Percentiles rank a stretch among this genome's conserved stretches.
Conservation (phyloP, 2,888 invertebrate species). For the Aporophyla lueneburgensis region DNA sequence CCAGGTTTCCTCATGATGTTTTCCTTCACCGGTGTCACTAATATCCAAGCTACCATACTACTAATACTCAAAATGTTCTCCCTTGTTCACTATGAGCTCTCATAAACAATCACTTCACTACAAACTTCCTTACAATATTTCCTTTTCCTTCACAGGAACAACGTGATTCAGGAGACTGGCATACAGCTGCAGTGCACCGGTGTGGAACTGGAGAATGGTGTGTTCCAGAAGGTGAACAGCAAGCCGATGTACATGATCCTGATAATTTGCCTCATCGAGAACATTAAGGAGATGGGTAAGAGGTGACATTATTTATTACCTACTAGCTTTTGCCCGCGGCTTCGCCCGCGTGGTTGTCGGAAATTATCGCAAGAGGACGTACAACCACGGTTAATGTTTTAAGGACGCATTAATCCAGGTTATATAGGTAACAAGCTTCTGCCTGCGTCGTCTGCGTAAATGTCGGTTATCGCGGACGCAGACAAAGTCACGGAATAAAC, state of each 20-base stretch:
- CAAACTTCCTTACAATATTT: background rate
- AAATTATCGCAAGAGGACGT: no score
- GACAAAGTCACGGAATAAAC: no score
- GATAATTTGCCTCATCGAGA: slow-evolving; percentile 52
- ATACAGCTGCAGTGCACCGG: slow-evolving; percentile 42
- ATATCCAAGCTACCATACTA: background rate
- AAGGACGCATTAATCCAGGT: no score
- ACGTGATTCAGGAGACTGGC: slow-evolving; percentile 47
- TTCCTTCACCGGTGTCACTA: background rate
- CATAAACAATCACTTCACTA: background rate
- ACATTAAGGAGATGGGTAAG: slow-evolving; percentile 52
- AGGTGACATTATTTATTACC: no score
- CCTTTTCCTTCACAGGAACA: slow-evolving; percentile 12
- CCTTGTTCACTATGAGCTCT: no score
- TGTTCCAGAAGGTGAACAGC: slow-evolving; percentile 50
- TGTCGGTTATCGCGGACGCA: no score
- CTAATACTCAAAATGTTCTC: background rate
- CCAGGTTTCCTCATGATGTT: background rate
- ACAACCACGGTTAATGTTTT: no score
- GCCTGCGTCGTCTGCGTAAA: no score
- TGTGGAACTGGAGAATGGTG: slow-evolving; percentile 46
- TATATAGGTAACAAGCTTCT: no score
- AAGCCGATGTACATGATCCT: slow-evolving; percentile 57
- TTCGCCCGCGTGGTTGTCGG: no score
- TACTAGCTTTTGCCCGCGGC: no score